These are phyloP conservation scores for Montifringilla adamsi DNA, from an alignment of 2,113 vertebrate genomes.

Conservation along the genomic window DNA sequence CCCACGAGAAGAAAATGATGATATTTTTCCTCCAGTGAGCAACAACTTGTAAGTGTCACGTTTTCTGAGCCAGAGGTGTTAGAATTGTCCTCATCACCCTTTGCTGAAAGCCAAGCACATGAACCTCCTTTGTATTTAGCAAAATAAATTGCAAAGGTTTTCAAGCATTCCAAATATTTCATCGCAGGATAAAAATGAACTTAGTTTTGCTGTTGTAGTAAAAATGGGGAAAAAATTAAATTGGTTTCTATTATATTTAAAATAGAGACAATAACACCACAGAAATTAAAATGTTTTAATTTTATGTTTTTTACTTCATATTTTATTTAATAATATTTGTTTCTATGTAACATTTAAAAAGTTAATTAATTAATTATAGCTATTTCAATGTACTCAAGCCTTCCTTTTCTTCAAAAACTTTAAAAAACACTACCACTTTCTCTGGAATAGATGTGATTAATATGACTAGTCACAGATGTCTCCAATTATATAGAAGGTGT, in stretches of 20 bases:
- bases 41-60: not conserved
- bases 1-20: not conserved
- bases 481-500: not conserved
- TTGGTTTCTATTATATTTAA: not conserved
- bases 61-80: not conserved
- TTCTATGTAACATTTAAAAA: not conserved
- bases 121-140: not conserved
- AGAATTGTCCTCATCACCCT: not conserved
- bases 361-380: no score
- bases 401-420: not conserved
- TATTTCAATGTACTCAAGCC: not conserved
- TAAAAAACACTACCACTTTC: rapidly evolving
- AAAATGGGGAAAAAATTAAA: not conserved
- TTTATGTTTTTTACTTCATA: not conserved
- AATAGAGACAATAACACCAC: not conserved
- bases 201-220: not conserved
- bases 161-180: not conserved
- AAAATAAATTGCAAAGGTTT: not conserved
- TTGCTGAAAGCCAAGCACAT: not conserved
- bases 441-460: not conserved
- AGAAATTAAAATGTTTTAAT: not conserved
- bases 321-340: not conserved
- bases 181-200: not conserved
- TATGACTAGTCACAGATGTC: not conserved
- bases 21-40: not conserved